These are phyloP conservation scores for Calephelis perditalis DNA, from an alignment of 2,888 invertebrate species.

Conservation along the genomic window DNA sequence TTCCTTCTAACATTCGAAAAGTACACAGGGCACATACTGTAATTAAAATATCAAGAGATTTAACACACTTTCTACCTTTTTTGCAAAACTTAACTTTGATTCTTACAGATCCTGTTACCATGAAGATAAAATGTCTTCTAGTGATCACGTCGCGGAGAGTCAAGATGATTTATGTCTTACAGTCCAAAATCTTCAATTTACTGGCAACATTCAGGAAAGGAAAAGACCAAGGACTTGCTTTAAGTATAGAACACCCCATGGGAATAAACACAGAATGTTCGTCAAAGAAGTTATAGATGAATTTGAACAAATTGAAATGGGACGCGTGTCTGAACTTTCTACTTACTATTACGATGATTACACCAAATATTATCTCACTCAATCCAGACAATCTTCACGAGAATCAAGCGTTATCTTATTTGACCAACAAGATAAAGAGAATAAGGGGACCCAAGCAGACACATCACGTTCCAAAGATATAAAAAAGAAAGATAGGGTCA, in stretches of 20 bases:
- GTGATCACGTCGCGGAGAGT: conserved; percentile 31
- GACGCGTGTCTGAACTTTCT: conserved; percentile 49
- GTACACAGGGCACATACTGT: too few relatives aligned
- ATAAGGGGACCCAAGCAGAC: conserved; percentile 48
- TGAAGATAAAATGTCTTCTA: conserved; percentile 29
- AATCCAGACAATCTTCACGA: conserved; percentile 52
- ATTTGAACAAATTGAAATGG: conserved; percentile 40
- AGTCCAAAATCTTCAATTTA: conserved; percentile 63
- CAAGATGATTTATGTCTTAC: conserved; percentile 52
- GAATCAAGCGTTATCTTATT: conserved; percentile 51
- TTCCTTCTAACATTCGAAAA: too few relatives aligned
- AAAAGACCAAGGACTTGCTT: conserved; percentile 55
- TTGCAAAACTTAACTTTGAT: conserved; percentile 12
- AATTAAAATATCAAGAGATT: too few relatives aligned
- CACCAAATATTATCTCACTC: conserved; percentile 50
- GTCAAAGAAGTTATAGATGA: conserved; percentile 55
- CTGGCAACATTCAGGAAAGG: conserved; percentile 46
- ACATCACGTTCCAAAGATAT: conserved; percentile 29
- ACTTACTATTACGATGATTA: conserved; percentile 62
- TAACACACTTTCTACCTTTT: too few relatives aligned
- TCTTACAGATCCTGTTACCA: conserved; percentile 47
- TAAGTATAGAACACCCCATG: conserved; percentile 53
- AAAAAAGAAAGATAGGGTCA: conserved; percentile 33
- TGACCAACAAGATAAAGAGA: conserved; percentile 41
- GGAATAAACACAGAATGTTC: conserved; percentile 61